Percentiles rank a stretch among this genome's conserved stretches.
Conservation (phyloP, 2,113 vertebrate genomes). For the Engraulis encrasicolus region DNA sequence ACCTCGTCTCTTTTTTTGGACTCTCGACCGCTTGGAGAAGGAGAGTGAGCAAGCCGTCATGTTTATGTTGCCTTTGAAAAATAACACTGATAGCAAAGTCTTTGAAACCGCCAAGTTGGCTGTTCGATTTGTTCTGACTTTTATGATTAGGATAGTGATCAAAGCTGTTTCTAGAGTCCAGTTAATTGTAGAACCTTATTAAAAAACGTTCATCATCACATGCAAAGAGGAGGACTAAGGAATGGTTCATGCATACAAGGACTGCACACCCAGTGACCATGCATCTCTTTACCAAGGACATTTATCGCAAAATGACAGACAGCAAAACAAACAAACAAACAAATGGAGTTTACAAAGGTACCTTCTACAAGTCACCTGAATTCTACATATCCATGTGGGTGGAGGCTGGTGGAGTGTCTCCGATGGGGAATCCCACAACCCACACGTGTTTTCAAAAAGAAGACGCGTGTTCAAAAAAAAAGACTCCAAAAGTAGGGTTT, state of each 20-base stretch:
- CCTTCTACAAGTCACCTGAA: conserved; percentile 61
- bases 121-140: conserved; percentile 72
- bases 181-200: conserved; percentile 73
- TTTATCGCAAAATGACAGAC: conserved; percentile 36
- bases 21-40: neutral
- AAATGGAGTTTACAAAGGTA: conserved; percentile 69
- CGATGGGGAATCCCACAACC: neutral
- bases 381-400: conserved; percentile 65
- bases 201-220: conserved; percentile 56
- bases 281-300: conserved; percentile 66
- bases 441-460: neutral
- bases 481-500: conserved; percentile 12
- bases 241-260: conserved; percentile 59
- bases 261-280: conserved; percentile 72
- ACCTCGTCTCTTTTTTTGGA: conserved; percentile 63
- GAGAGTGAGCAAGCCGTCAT: conserved; percentile 55
- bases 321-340: no score
- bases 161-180: conserved; percentile 68
- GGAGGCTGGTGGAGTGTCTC: conserved; percentile 34
- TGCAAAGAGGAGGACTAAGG: conserved; percentile 52
- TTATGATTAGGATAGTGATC: conserved; percentile 69
- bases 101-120: conserved; percentile 71
- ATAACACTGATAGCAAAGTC: conserved; percentile 69
- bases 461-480: neutral
- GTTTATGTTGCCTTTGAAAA: conserved; percentile 81